phyloP scores from a whole-genome alignment of 2,888 invertebrate genomes.

The Lycophotia porphyrea region DNA sequence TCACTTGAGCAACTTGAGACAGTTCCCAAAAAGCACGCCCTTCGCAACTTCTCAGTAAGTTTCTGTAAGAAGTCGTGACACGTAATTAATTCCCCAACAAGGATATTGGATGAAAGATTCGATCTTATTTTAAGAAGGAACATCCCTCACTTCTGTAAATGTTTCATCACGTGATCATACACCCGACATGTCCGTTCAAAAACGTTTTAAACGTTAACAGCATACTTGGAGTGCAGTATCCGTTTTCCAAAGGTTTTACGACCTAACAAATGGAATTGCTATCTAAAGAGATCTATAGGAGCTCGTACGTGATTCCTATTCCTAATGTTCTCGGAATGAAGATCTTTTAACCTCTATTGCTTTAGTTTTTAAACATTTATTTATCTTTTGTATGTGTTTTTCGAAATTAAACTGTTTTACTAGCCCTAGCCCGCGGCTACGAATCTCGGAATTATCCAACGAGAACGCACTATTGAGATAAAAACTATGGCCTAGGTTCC shows the following conservation, averaged over 20 bases:
- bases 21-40: neutral
- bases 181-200: slow-evolving; percentile 9
- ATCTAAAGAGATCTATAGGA: slow-evolving; percentile 13
- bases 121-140: neutral
- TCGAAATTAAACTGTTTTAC: neutral
- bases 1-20: neutral
- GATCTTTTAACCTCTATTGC: slow-evolving; percentile 13
- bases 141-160: neutral
- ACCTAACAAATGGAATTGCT: slow-evolving; percentile 53
- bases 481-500: neutral
- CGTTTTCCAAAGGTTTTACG: slow-evolving; percentile 42
- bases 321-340: slow-evolving; percentile 26
- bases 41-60: neutral
- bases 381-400: slow-evolving; percentile 5
- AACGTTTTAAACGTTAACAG: slow-evolving; percentile 47
- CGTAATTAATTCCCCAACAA: neutral
- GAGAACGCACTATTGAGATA: neutral
- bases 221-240: slow-evolving; percentile 35
- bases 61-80: neutral
- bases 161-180: slow-evolving; percentile 2
- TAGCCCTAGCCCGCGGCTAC: neutral
- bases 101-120: neutral
- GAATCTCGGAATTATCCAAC: neutral
- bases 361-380: slow-evolving; percentile 12
- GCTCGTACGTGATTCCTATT: slow-evolving; percentile 39